Evolutionary conservation across 2,113 vertebrate genomes (phyloP).

Genomic region (Aptenodytes patagonicus): DNA sequence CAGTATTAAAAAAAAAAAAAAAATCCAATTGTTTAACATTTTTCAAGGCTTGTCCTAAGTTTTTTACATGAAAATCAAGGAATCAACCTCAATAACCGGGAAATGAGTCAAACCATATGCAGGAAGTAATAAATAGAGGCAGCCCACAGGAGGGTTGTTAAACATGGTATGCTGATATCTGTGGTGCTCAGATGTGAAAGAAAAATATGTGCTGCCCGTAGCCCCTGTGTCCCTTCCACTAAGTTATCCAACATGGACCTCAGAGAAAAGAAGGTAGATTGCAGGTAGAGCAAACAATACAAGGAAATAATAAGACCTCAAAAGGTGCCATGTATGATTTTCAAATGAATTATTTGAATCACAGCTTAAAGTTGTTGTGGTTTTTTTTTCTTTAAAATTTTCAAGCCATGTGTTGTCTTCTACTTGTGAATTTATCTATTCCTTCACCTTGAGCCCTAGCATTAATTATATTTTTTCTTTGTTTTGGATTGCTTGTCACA

Average conservation of each 20-base stretch:
- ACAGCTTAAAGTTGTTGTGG: not conserved
- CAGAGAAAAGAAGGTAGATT: not conserved
- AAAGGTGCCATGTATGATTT: not conserved
- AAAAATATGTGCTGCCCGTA: not conserved
- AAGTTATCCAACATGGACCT: not conserved
- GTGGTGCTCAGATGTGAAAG: not conserved
- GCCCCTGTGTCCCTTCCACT: not conserved
- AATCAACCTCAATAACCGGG: not conserved
- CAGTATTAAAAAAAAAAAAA: not conserved
- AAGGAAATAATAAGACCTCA: not conserved
- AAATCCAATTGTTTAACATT: not conserved
- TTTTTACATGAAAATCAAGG: not conserved
- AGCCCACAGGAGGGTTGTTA: not conserved
- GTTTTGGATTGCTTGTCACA: not conserved
- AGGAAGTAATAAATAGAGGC: not conserved
- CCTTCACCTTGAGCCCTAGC: not conserved
- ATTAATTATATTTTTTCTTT: not conserved
- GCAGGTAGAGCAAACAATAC: not conserved
- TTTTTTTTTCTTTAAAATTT: not conserved
- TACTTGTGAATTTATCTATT: not conserved
- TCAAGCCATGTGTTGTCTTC: not conserved
- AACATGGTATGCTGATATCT: not conserved
- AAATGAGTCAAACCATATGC: not conserved
- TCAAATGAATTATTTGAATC: not conserved
- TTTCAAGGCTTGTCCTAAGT: not conserved